These are phyloP conservation scores for Callyntrura sp. DNA, from an alignment of 2,888 invertebrate species.

Conservation along the genomic window DNA sequence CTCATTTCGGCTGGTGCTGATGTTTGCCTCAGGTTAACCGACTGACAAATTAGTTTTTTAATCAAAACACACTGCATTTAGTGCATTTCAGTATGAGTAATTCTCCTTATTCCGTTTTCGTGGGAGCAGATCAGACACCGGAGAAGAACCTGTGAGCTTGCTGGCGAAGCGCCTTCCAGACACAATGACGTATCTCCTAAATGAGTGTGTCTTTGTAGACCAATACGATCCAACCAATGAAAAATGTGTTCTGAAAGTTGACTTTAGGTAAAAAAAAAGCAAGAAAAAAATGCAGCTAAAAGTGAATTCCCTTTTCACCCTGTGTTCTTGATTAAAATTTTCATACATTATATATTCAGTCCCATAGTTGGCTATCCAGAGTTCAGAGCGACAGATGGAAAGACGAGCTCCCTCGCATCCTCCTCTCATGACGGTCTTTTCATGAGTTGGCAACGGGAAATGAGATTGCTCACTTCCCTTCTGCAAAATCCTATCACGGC, in stretches of 20 bases:
- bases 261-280: constrained; percentile 77
- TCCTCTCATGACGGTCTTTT: constrained; percentile 61
- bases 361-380: constrained; percentile 63
- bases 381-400: constrained; percentile 61
- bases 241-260: constrained; percentile 79
- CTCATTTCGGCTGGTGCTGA: constrained; percentile 94
- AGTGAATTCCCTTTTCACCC: too few species aligned
- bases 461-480: constrained; percentile 75
- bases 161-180: constrained; percentile 77
- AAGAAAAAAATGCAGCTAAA: too few species aligned
- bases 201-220: constrained; percentile 77
- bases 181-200: constrained; percentile 69
- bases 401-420: constrained; percentile 53
- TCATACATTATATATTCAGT: constrained; percentile 1
- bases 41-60: too few species aligned
- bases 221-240: constrained; percentile 78
- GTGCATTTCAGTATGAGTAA: neutral
- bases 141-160: constrained; percentile 61
- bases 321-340: neutral
- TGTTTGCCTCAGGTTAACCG: constrained; percentile 88
- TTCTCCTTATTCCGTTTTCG: neutral
- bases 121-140: constrained; percentile 65
- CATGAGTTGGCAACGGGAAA: constrained; percentile 75
- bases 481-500: constrained; percentile 67
- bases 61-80: too few species aligned